Evolutionary conservation across 2,113 vertebrate genomes (phyloP), one percentile per base, ranked within the genome.

Genomic region (Pterophyllum scalare): DNA sequence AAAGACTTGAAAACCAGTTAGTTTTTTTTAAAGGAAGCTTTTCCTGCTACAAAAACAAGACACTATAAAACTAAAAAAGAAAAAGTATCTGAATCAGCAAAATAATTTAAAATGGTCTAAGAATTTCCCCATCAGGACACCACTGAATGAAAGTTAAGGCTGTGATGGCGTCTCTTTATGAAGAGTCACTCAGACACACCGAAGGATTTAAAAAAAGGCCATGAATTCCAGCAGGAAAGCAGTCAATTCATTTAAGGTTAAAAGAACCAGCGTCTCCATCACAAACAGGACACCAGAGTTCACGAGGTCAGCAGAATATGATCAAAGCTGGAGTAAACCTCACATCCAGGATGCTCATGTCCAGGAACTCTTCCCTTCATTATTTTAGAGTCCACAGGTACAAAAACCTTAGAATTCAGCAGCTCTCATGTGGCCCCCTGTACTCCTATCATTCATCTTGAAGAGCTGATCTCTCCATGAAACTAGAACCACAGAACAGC

Each of bases 261-360:
- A 67, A 38, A 38, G 35, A 38, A 38, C 35, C 33, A 33, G 0
- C 15, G 62, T 65, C 62, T 43, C 15, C 10, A 5, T 20, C 59
- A 35, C 8, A 2, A 61, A 0, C 0, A 61, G 17, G 31, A n/a
- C 7, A 49, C 59, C 12, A 10, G 17, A 11, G 38, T 24, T 22
- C 22, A 46, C 26, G 12, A 40, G 35, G 13, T 15, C 62, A 65
- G n/a, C 62, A 65, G 38, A 52, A 7, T 19, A 19, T 52, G 52
- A 20, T 9, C 52, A 20, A 10, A 56, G 52, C 52, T n/a, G 19
- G 20, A n/a, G 52, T n/a, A 56, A 56, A n/a, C 20, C 20, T 56
- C 52, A n/a, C 1, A 56, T n/a, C 19, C 52, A 10, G 54, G 20
- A 20, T n/a, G 54, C 20, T 56, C 20, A 56, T 20, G 54, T 20